These are phyloP conservation scores for Trissolcus basalis DNA, from an alignment of 1,140 invertebrate species.

Conservation along the genomic window DNA sequence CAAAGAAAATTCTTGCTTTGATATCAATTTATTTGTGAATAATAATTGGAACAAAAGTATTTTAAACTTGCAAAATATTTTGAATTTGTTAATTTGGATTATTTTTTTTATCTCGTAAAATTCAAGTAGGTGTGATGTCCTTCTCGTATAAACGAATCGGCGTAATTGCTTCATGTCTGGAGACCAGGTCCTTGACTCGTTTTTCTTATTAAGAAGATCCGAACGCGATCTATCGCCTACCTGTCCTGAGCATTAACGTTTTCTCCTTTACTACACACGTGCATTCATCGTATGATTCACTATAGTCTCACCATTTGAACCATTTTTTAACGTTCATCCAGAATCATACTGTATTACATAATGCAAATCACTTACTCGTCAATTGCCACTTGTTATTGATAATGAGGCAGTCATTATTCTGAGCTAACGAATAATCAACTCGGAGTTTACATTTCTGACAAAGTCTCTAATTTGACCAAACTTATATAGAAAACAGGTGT, in stretches of 20 bases:
- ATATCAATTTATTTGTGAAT: too few species aligned
- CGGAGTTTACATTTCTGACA: not conserved
- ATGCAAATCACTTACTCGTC: conserved; percentile 29
- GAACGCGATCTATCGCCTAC: conserved; percentile 55
- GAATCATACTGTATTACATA: conserved; percentile 28
- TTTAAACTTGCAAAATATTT: too few species aligned
- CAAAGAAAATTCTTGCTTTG: too few species aligned
- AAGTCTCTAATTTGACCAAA: not conserved
- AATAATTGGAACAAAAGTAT: too few species aligned
- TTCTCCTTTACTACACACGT: conserved; percentile 46
- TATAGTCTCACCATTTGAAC: conserved; percentile 15
- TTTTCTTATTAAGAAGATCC: conserved; percentile 55
- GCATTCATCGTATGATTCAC: conserved; percentile 39
- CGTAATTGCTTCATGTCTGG: conserved; percentile 52
- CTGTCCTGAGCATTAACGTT: conserved; percentile 50
- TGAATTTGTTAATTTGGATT: too few species aligned
- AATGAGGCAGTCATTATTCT: not conserved
- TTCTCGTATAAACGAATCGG: conserved; percentile 29
- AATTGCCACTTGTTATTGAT: conserved; percentile 23
- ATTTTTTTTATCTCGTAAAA: conserved; percentile 1
- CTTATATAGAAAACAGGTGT: not conserved
- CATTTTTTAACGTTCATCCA: conserved; percentile 21
- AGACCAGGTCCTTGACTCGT: conserved; percentile 53
- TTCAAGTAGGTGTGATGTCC: conserved; percentile 53
- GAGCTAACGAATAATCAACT: not conserved